phyloP scores from a whole-genome alignment of 1,140 invertebrate species.

The Tetramorium alpestre region DNA sequence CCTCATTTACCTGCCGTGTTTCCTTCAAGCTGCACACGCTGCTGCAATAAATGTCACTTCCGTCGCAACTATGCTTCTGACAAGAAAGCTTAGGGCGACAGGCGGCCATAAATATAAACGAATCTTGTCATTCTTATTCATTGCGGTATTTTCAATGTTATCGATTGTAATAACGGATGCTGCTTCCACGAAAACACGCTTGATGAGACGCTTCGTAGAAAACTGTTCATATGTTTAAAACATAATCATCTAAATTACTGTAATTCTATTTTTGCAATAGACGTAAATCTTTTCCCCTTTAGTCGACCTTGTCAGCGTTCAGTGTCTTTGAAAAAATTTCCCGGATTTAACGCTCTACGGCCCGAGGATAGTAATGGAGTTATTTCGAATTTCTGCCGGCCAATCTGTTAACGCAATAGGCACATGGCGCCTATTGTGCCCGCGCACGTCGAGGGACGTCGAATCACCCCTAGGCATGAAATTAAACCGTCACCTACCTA shows the following conservation, averaged over 20 bases:
- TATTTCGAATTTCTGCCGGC: conserved; percentile 56
- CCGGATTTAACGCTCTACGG: background rate
- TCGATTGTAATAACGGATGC: conserved; percentile 8
- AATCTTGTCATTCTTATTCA: conserved; percentile 49
- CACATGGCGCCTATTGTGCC: conserved; percentile 54
- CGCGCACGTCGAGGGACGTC: conserved; percentile 51
- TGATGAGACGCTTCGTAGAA: background rate
- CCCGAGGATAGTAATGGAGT: conserved; percentile 42
- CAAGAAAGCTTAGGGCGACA: conserved; percentile 31
- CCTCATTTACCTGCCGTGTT: conserved; percentile 27
- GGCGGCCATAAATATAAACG: conserved; percentile 54
- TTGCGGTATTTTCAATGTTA: conserved; percentile 16
- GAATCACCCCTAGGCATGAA: conserved; percentile 68
- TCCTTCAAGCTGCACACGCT: conserved; percentile 15
- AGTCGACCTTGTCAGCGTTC: background rate
- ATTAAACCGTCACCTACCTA: conserved; percentile 77
- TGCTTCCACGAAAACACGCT: background rate
- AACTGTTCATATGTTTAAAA: background rate
- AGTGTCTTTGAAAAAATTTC: conserved; percentile 15
- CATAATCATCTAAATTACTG: background rate
- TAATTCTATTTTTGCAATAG: background rate
- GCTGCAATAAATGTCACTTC: conserved; percentile 57
- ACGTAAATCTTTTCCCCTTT: too few species aligned
- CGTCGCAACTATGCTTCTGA: conserved; percentile 22
- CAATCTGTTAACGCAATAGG: conserved; percentile 66